A percentile compares a stretch with the other conserved stretches of the same genome.
phyloP scores from a whole-genome alignment of 2,888 invertebrate genomes.

The Bembecia ichneumoniformis region DNA sequence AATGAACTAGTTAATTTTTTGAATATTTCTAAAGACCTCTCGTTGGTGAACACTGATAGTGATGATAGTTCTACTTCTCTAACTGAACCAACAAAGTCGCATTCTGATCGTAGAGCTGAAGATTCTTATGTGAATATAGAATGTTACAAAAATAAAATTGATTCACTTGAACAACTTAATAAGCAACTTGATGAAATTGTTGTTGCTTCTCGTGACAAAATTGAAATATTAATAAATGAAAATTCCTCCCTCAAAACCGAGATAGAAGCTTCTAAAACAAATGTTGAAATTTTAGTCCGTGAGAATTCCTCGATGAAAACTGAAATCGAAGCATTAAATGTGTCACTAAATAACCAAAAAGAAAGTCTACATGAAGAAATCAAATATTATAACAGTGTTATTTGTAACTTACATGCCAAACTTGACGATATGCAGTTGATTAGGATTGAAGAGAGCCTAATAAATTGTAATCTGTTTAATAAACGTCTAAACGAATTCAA shows the following conservation, averaged over 20 bases:
- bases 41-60: conserved; percentile 42
- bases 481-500: conserved; percentile 22
- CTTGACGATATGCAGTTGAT: too few relatives aligned
- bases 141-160: conserved; percentile 36
- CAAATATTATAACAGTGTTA: too few relatives aligned
- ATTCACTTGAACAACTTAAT: conserved; percentile 33
- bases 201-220: conserved; percentile 29
- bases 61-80: conserved; percentile 28
- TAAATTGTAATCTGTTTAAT: conserved; percentile 14
- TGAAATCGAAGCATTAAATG: conserved; percentile 31
- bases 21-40: conserved; percentile 47
- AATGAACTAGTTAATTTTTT: conserved; percentile 33
- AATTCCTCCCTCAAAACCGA: conserved; percentile 36
- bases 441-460: too few relatives aligned
- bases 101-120: background rate
- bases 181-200: conserved; percentile 30
- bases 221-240: conserved; percentile 33
- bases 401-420: too few relatives aligned
- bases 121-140: too few relatives aligned
- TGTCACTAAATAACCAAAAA: conserved; percentile 40
- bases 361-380: conserved; percentile 9
- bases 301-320: conserved; percentile 44
- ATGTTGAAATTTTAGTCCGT: conserved; percentile 55
- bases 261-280: conserved; percentile 41
- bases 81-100: conserved; percentile 11